phyloP scores from a whole-genome alignment of 2,113 vertebrate genomes.

The Trachemys scripta region DNA sequence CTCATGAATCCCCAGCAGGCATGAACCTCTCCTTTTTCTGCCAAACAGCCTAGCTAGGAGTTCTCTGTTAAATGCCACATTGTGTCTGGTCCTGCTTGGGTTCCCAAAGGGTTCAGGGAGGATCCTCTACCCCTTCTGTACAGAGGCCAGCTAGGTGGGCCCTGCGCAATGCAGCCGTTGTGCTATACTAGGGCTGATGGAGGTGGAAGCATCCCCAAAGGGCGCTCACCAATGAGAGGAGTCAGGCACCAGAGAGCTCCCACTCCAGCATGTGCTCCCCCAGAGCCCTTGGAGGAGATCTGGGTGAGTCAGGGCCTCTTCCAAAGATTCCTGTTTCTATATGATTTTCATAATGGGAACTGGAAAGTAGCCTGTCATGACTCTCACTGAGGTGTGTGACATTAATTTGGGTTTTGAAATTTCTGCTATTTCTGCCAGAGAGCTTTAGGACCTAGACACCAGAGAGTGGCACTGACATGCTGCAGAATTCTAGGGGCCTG shows the following conservation, averaged over 20 bases:
- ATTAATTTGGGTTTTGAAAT: background rate
- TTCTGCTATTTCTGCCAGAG: background rate
- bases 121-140: background rate
- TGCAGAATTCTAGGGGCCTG: background rate
- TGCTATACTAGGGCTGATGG: rapidly evolving
- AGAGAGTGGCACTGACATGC: background rate
- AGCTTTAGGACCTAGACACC: background rate
- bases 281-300: rapidly evolving
- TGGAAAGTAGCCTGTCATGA: rapidly evolving
- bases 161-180: background rate
- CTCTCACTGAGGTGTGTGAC: background rate
- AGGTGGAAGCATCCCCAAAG: background rate
- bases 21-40: background rate
- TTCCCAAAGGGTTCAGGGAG: background rate
- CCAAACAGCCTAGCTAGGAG: background rate
- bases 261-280: background rate
- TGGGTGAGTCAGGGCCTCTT: background rate
- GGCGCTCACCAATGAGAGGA: background rate
- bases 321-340: background rate
- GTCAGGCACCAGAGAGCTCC: background rate
- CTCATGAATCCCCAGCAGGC: background rate
- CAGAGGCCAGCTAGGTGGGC: rapidly evolving
- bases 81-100: background rate
- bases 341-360: background rate
- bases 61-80: background rate